Percentiles rank a stretch among this genome's conserved stretches.
These are phyloP conservation scores for Nyctereutes procyonoides DNA, from an alignment of 2,113 vertebrate genomes.

Conservation along the genomic window DNA sequence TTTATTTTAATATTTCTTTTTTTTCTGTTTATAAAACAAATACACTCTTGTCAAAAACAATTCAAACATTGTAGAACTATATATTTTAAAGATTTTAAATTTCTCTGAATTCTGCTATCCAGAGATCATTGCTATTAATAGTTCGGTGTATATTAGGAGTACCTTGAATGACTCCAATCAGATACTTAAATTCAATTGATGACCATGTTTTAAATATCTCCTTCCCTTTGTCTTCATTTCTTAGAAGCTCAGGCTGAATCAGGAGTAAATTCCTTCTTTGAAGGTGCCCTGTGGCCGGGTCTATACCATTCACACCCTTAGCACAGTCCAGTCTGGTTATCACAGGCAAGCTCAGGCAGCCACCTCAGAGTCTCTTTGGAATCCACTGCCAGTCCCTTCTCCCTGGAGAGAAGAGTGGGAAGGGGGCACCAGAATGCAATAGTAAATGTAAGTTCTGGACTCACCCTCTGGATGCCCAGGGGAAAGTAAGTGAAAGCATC, in stretches of 20 bases:
- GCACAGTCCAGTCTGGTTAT: not conserved
- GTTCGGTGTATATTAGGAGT: not conserved
- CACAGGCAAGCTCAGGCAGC: not conserved
- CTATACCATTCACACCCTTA: not conserved
- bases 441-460: not conserved
- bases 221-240: not conserved
- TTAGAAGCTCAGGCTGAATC: not conserved
- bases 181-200: not conserved
- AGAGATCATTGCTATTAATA: not conserved
- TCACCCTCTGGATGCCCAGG: not conserved
- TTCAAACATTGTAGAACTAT: not conserved
- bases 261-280: not conserved
- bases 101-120: not conserved
- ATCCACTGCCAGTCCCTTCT: not conserved
- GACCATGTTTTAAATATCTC: not conserved
- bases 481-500: not conserved
- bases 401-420: not conserved
- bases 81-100: not conserved
- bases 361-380: not conserved
- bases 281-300: not conserved
- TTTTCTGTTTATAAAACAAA: slow-evolving; percentile 8
- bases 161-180: not conserved
- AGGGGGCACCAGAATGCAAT: not conserved
- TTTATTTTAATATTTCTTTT: slow-evolving; percentile 36
- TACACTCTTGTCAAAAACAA: not conserved